Evolutionary conservation across 1,140 invertebrate genomes (phyloP).

Genomic region (Drosophila melanica): DNA sequence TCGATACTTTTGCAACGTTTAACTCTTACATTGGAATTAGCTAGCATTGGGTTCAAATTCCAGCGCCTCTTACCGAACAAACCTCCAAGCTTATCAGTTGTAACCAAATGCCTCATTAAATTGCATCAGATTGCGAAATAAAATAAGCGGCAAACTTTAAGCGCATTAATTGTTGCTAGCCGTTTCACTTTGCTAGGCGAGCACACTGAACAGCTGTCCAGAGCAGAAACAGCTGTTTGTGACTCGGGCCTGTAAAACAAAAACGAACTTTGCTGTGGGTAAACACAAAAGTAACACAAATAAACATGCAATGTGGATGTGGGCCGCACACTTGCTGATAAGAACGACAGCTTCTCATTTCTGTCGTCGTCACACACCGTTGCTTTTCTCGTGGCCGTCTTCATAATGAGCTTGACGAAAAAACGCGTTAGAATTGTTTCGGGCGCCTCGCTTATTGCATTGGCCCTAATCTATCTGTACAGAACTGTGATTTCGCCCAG

Average conservation of each 20-base stretch:
- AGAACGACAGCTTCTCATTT: constrained; percentile 37
- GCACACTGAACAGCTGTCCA: constrained; percentile 7
- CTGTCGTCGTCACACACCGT: constrained; percentile 10
- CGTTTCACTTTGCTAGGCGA: neutral
- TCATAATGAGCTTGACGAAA: constrained; percentile 61
- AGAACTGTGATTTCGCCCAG: constrained; percentile 24
- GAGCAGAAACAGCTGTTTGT: constrained; percentile 30
- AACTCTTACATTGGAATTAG: neutral
- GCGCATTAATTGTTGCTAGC: neutral
- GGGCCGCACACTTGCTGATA: constrained; percentile 38
- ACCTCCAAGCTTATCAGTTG: neutral
- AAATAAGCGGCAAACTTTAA: neutral
- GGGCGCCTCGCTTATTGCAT: constrained; percentile 18
- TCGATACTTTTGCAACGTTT: constrained; percentile 3
- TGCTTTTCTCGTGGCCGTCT: neutral
- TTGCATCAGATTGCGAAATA: neutral
- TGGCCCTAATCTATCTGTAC: constrained; percentile 61
- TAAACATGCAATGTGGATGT: constrained; percentile 50
- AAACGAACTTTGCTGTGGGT: constrained; percentile 32
- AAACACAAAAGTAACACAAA: constrained; percentile 28
- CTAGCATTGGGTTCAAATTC: neutral
- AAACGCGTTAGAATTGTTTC: constrained; percentile 70
- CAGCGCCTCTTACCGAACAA: neutral
- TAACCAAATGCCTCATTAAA: neutral
- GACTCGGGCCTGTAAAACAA: constrained; percentile 1